A percentile compares a stretch with the other conserved stretches of the same genome.
These are phyloP conservation scores for Cyrtonyx montezumae DNA, from an alignment of 2,113 vertebrate genomes.

Conservation along the genomic window DNA sequence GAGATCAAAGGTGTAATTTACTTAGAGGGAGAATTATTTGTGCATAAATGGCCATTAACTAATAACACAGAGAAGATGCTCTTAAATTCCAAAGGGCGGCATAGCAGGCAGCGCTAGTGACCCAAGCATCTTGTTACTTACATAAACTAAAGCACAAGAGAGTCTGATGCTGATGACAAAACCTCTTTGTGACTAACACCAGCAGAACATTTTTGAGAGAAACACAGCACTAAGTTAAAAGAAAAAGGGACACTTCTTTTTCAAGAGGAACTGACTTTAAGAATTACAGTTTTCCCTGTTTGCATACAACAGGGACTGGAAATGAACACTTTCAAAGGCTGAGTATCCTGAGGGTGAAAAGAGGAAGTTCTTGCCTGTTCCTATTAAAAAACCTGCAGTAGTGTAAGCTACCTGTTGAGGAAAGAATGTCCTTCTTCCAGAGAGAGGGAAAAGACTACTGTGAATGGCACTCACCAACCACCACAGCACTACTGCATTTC, in stretches of 20 bases:
- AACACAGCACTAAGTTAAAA: background rate
- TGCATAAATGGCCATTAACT: slow-evolving; percentile 33
- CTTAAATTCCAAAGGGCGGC: slow-evolving; percentile 47
- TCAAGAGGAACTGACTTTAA: background rate
- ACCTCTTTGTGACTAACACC: slow-evolving; percentile 6
- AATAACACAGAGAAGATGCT: slow-evolving; percentile 51
- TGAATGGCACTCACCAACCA: background rate
- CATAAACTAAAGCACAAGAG: slow-evolving; percentile 33
- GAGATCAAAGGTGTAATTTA: slow-evolving; percentile 47
- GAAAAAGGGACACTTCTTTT: background rate
- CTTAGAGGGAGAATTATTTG: slow-evolving; percentile 53
- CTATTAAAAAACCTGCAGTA: background rate
- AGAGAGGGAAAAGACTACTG: background rate
- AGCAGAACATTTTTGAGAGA: background rate
- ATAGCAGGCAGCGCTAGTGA: background rate
- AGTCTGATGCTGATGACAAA: slow-evolving; percentile 45
- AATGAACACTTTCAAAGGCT: background rate
- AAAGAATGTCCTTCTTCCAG: background rate
- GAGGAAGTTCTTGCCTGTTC: background rate
- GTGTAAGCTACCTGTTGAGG: background rate
- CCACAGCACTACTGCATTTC: background rate
- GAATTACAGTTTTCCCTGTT: background rate
- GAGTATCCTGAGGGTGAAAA: background rate
- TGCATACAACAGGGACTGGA: background rate
- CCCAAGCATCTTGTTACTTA: slow-evolving; percentile 12